Evolutionary conservation across 2,797 vertebrate genomes (phyloP), one percentile per base, ranked within the genome.

Genomic region (Thaleichthys pacificus): DNA sequence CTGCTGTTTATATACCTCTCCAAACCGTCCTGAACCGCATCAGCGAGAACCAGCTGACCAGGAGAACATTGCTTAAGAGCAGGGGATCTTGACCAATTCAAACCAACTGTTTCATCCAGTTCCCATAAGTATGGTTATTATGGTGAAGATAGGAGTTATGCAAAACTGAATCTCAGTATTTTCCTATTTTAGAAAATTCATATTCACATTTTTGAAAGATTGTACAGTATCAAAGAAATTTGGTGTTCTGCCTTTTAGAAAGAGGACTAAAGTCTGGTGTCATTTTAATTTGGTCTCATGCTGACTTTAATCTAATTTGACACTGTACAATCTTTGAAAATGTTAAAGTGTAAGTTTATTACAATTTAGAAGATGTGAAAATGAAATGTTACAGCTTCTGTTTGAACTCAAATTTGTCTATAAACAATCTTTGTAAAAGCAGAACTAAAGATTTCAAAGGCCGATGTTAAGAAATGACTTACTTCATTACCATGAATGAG

Each of bases 361-460:
- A 8, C 1, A 1, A 38, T 38, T 38, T 38, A 1, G 35, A 11
- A 38, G 35, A 38, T 38, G 8, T 38, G 35, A 38, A 38, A 38
- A 38, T 38, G 35, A 1, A 8, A 11, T 38, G 8, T 38, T 38
- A 38, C 35, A 38, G 35, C 35, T 38, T 38, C 35, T 38, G 35
- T 38, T 38, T 9, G 35, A 38, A 8, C 35, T 47, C 11, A 47
- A 12, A 47, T 61, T 2, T 6, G 2, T 26, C 24, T 22, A 3
- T 26, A 12, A 24, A 61, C 21, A 61, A 26, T 61, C 8, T 61
- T 24, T 61, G 58, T 61, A 26, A 61, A 61, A 61, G 21, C 21
- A 61, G 58, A 61, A 61, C 58, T 7, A 61, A 22, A 61, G 58
- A 11, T 61, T 61, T 61, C 58, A 61, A 61, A 11, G 12, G 24